Evolutionary conservation across 2,888 invertebrate species (phyloP), one percentile per base, ranked within the genome.

Genomic region (Cryptosula pallasiana): DNA sequence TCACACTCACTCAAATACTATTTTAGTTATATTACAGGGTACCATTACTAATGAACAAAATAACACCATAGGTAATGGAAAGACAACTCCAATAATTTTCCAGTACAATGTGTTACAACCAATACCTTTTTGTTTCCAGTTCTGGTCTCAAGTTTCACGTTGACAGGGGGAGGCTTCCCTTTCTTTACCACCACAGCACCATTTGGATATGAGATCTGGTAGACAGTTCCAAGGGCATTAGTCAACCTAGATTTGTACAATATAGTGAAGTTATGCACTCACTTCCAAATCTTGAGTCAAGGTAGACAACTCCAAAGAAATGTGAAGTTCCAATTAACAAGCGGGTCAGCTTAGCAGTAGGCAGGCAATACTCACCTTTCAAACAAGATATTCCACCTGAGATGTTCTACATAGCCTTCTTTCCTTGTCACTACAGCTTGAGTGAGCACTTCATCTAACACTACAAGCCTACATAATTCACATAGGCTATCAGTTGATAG

Each of bases 81-180:
- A n/a, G n/a, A n/a, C n/a, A n/a, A n/a, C n/a, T n/a, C n/a, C n/a
- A n/a, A n/a, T n/a, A n/a, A n/a, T n/a, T n/a, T n/a, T n/a, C n/a
- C n/a, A n/a, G n/a, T n/a, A n/a, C n/a, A n/a, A n/a, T n/a, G n/a
- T n/a, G n/a, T n/a, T n/a, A n/a, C n/a, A n/a, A n/a, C n/a, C n/a
- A n/a, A 1, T 72, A 92, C 94, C 88, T 94, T 94, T 83, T 95
- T 95, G 82, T 93, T 93, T 29, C 92, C 91, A 29, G 91, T 89
- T 73, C 95, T 86, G n/a, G 89, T 90, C 27, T 89, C 90, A 3
- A 93, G 89, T 23, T 89, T 89, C 86, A 95, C 90, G 77, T 89
- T 89, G 76, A 95, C 90, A 1, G 92, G 90, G 45, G 91, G 90
- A 71, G 94, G 87, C 82, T 90, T 90, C 69, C 90, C 90, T 80